Percentiles rank a stretch among this genome's conserved stretches.
These are phyloP conservation scores for Drosophila formosana DNA, from an alignment of 2,888 invertebrate species.

Conservation along the genomic window DNA sequence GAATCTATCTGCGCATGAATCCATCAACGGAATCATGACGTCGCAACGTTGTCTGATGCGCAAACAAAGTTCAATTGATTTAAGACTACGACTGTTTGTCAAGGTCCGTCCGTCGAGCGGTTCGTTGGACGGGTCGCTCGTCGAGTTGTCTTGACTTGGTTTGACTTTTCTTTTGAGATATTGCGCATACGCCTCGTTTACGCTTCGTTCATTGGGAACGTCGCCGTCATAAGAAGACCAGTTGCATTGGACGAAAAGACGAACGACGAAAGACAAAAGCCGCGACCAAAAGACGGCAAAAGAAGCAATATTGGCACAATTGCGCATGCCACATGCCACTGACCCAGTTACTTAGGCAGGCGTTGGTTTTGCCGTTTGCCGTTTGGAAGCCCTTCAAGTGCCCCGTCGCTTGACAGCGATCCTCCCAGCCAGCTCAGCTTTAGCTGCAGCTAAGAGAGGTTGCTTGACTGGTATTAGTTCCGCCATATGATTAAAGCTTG, in stretches of 20 bases:
- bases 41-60: slow-evolving; percentile 7
- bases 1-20: slow-evolving; percentile 5
- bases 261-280: slow-evolving; percentile 55
- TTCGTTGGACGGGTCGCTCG: slow-evolving; percentile 6
- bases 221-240: slow-evolving; percentile 33
- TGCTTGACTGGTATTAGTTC: slow-evolving; percentile 64
- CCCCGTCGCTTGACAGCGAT: slow-evolving; percentile 63
- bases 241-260: slow-evolving; percentile 35
- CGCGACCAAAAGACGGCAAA: slow-evolving; percentile 52
- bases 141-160: not conserved
- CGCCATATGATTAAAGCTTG: slow-evolving; percentile 74
- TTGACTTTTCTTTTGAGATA: slow-evolving; percentile 5
- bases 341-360: slow-evolving; percentile 73
- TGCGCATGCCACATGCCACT: slow-evolving; percentile 59
- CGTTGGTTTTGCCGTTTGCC: slow-evolving; percentile 41
- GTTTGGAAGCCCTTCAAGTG: slow-evolving; percentile 67
- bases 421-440: slow-evolving; percentile 58
- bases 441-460: slow-evolving; percentile 26
- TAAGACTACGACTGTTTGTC: slow-evolving; percentile 41
- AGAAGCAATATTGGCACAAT: slow-evolving; percentile 42
- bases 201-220: slow-evolving; percentile 37
- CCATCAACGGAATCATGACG: slow-evolving; percentile 30
- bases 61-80: slow-evolving; percentile 50
- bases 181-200: slow-evolving; percentile 22
- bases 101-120: slow-evolving; percentile 50